Percentiles rank a stretch among this genome's conserved stretches.
These are phyloP conservation scores for Drosophila infuscata DNA, from an alignment of 2,888 invertebrate genomes.

Conservation along the genomic window DNA sequence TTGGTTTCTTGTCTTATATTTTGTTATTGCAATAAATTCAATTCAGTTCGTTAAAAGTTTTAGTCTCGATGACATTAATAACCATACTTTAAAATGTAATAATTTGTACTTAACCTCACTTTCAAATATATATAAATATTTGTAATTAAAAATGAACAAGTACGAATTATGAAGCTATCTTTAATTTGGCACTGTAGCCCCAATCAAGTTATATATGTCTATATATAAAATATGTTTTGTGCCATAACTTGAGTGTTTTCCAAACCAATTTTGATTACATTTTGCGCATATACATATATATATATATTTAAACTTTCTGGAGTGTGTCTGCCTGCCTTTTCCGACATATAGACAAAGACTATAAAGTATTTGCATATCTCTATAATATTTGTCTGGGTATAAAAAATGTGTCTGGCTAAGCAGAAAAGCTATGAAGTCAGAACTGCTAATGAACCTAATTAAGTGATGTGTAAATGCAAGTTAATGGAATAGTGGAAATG, in stretches of 20 bases:
- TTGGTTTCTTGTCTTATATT: not conserved
- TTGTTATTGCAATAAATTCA: not conserved
- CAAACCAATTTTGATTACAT: too few relatives aligned
- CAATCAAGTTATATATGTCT: too few relatives aligned
- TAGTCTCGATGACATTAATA: not conserved
- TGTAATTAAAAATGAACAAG: not conserved
- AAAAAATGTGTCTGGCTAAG: too few relatives aligned
- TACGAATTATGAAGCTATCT: not conserved
- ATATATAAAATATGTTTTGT: too few relatives aligned
- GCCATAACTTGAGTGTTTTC: too few relatives aligned
- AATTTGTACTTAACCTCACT: not conserved
- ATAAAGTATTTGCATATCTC: not conserved
- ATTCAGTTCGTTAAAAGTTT: not conserved
- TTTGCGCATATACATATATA: too few relatives aligned
- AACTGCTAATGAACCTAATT: not conserved
- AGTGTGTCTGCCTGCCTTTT: not conserved
- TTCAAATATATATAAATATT: not conserved
- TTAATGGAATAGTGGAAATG: not conserved
- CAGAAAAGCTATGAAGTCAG: not conserved
- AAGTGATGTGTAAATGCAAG: not conserved
- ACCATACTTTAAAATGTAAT: not conserved
- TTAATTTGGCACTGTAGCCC: not conserved
- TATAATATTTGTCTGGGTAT: not conserved
- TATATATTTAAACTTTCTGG: not conserved
- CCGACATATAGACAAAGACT: not conserved